phyloP scores from a whole-genome alignment of 2,113 vertebrate genomes.

The Diglossa brunneiventris region DNA sequence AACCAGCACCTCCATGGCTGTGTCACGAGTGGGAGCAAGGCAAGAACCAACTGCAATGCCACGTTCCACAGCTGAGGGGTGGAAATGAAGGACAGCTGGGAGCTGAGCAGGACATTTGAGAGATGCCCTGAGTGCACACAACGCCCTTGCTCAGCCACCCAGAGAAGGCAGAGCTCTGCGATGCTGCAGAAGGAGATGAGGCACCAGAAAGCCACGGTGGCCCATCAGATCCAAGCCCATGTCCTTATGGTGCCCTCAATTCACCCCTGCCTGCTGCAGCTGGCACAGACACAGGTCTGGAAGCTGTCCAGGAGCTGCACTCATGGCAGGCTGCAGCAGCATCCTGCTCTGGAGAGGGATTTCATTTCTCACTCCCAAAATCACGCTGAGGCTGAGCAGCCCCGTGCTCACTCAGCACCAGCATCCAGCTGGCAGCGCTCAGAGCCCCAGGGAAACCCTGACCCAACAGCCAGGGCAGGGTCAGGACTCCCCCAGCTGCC shows the following conservation, averaged over 20 bases:
- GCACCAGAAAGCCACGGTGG: fast-evolving
- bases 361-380: background rate
- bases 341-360: fast-evolving
- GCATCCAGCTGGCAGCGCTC: background rate
- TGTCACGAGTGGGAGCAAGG: fast-evolving
- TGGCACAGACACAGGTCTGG: background rate
- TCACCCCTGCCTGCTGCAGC: background rate
- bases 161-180: background rate
- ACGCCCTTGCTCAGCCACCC: background rate
- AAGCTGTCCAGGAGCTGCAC: background rate
- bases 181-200: background rate
- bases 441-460: background rate
- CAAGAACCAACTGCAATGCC: background rate
- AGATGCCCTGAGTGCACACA: background rate
- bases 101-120: background rate
- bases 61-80: background rate
- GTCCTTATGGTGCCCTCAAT: background rate
- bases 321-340: background rate
- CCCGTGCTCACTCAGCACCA: background rate
- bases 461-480: background rate
- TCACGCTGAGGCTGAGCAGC: fast-evolving
- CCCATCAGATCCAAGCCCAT: fast-evolving
- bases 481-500: background rate
- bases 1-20: background rate
- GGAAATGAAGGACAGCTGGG: fast-evolving